Evolutionary conservation across 2,888 invertebrate genomes (phyloP), one percentile per base, ranked within the genome.

Genomic region (Ennomos fuscantarius): DNA sequence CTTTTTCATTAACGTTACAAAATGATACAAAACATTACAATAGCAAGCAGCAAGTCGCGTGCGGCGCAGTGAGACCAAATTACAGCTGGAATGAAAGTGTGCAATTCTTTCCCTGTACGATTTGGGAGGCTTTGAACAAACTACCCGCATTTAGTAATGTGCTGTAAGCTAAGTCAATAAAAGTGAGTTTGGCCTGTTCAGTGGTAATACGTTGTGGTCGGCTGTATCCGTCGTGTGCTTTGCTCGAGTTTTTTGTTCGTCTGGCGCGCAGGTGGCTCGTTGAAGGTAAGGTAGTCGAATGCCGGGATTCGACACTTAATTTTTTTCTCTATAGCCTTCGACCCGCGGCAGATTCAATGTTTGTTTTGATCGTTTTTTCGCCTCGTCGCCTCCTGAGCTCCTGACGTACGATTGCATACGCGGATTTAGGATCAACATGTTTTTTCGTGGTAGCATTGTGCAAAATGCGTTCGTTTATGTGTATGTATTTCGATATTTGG

Each of bases 221-320:
- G 55, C 49, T 60, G 59, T 65, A 64, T 64, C 44, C 57, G 61
- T 57, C 67, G 69, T 65, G 65, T 77, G 75, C 72, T 75, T 76
- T 74, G 74, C 74, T 78, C 75, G 78, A 79, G 81, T 86, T 87
- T 87, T 89, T 87, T 86, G 79, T 71, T 72, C 74, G 86, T 87
- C 86, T 87, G 84, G 82, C 78, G 78, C 82, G 84, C 87, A 87
- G 87, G 87, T 87, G 87, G 81, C 78, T 83, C 73, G 73, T 36
- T 34, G 53, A 58, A 59, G 58, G 58, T 44, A 70, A 75, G 73
- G 74, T 72, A 70, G 72, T 68, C 64, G 62, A 63, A 60, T 65
- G 71, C 70, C 71, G 65, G 71, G 74, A 76, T 70, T 73, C 71
- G 68, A 71, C 68, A 72, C 69, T 78, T 74, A 64, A 72, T 78